phyloP scores from a whole-genome alignment of 1,140 invertebrate species.

The Drosophila hydei region DNA sequence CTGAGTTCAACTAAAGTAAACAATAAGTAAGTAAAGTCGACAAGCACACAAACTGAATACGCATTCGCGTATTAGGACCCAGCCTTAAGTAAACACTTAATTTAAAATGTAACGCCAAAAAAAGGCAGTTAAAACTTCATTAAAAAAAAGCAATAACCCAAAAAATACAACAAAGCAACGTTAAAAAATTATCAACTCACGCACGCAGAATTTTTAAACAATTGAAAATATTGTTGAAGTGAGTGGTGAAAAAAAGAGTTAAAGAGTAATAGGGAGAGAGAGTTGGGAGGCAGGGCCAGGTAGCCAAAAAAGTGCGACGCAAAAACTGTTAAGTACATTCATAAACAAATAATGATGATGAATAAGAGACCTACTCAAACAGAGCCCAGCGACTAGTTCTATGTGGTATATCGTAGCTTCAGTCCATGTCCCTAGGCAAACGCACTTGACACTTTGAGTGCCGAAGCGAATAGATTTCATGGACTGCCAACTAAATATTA shows the following conservation, averaged over 20 bases:
- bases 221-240: slow-evolving; percentile 52
- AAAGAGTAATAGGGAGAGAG: no score
- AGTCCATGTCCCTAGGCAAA: slow-evolving; percentile 1
- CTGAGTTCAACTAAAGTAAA: slow-evolving; percentile 51
- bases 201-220: slow-evolving; percentile 60
- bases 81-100: slow-evolving; percentile 64
- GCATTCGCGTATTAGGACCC: slow-evolving; percentile 13
- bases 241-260: neutral
- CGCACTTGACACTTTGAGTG: slow-evolving; percentile 73
- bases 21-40: slow-evolving; percentile 56
- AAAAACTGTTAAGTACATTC: slow-evolving; percentile 69
- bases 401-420: no score
- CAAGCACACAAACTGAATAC: slow-evolving; percentile 13
- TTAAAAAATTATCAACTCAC: slow-evolving; percentile 51
- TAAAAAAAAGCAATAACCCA: slow-evolving; percentile 14
- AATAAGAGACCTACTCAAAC: slow-evolving; percentile 25
- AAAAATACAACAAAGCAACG: slow-evolving; percentile 20
- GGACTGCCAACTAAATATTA: slow-evolving; percentile 9
- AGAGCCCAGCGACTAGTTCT: neutral
- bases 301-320: slow-evolving; percentile 32
- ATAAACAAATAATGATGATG: slow-evolving; percentile 73
- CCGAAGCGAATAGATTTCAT: slow-evolving; percentile 13
- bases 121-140: slow-evolving; percentile 45
- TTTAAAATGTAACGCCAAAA: slow-evolving; percentile 75
- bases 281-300: neutral